Evolutionary conservation across 2,888 invertebrate species (phyloP), one percentile per base, ranked within the genome.

Genomic region (Drosophila anomelani): DNA sequence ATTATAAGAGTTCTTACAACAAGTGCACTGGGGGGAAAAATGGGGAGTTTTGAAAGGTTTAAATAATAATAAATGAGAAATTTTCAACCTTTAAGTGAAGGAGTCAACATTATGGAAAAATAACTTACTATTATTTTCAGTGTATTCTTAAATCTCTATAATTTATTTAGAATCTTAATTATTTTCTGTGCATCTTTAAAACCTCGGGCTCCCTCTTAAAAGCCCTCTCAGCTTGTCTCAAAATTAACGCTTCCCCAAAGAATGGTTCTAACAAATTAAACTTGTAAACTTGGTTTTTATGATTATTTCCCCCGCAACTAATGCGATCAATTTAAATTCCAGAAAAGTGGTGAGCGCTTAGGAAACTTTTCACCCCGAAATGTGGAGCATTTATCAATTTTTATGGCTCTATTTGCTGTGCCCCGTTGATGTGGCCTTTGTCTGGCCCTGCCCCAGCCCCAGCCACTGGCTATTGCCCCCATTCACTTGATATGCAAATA

Each of bases 401-500:
- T 84, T 83, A 84, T 88, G 79, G 75, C 86, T 84, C 73, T 75
- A 88, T 85, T 83, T 58, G 41, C 68, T 55, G 43, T 47, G 69
- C 55, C 63, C 73, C 59, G 55, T 53, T 53, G 67, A 47, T 55
- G 38, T 38, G 26, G 54, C 32, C 41, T 36, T 10, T 44, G 10
- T 51, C 51, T 15, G 36, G 36, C 13, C 36, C 36, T 12, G n/a
- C 4, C 46, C 26, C 47, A 3, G 17, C 12, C 32, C 12, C 32
- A 1, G 49, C 3, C 47, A 0, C 47, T 4, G 29, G 17, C 20
- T 34, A 6, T 5, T 36, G 47, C 34, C 68, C 70, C 54, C 62
- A 84, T 80, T 87, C 72, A 72, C 79, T 74, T 75, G 76, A 85
- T 84, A 88, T 84, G 83, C 88, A 88, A 88, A 84, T 84, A 66